Percentiles rank a stretch among this genome's conserved stretches.
phyloP scores from a whole-genome alignment of 2,113 vertebrate genomes.

The Dermatemys mawii region DNA sequence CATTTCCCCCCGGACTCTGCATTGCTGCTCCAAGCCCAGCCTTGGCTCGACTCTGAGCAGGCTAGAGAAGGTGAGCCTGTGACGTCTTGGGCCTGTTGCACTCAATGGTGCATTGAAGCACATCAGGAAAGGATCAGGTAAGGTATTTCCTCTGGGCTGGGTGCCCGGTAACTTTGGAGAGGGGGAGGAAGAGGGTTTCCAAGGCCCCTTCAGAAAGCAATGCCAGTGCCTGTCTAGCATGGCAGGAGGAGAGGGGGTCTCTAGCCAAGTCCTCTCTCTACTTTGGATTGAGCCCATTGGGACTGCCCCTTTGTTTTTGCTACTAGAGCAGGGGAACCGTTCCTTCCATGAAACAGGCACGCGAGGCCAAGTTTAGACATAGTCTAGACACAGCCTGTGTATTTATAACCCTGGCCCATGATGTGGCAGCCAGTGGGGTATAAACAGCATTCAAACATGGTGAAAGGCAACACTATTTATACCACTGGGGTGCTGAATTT shows the following conservation, averaged over 20 bases:
- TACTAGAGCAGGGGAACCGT: conserved; percentile 31
- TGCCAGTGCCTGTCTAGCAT: not conserved
- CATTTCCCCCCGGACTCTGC: rapidly evolving
- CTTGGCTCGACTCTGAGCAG: not conserved
- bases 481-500: not conserved
- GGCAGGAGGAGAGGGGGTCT: not conserved
- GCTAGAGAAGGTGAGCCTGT: conserved; percentile 13
- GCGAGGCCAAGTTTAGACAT: conserved; percentile 51
- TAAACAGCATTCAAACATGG: conserved; percentile 52
- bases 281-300: not conserved
- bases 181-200: conserved; percentile 30
- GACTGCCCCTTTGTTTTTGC: conserved; percentile 13
- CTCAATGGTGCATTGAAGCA: conserved; percentile 63
- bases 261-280: conserved; percentile 35
- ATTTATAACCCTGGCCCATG: conserved; percentile 68
- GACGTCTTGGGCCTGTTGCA: not conserved
- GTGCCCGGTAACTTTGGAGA: conserved; percentile 29
- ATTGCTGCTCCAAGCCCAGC: not conserved
- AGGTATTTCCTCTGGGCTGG: conserved; percentile 70
- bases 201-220: not conserved
- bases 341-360: conserved; percentile 5
- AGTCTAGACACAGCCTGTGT: conserved; percentile 67
- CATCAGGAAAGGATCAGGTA: conserved; percentile 57
- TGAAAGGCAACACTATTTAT: conserved; percentile 49
- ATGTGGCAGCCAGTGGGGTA: conserved; percentile 53